Percentiles rank a stretch among this genome's conserved stretches.
Evolutionary conservation across 2,888 invertebrate genomes (phyloP).

Genomic region (Parnassius smintheus): DNA sequence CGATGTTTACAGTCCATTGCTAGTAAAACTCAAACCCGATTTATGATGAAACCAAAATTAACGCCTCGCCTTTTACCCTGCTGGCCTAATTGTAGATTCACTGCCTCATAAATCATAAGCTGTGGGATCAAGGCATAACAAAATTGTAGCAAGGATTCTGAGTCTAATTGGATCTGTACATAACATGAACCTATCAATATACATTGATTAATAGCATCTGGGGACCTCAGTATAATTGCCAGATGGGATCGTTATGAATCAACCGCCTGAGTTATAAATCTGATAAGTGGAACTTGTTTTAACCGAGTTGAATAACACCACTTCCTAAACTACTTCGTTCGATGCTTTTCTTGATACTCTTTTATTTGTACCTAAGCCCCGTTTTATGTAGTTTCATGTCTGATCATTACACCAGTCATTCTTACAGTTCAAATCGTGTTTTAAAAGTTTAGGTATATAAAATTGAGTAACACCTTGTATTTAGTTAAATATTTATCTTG

Average conservation of each 20-base stretch:
- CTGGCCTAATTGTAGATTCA: constrained; percentile 62
- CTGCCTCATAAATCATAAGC: constrained; percentile 65
- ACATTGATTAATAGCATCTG: constrained; percentile 75
- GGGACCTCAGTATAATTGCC: constrained; percentile 72
- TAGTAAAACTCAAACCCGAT: constrained; percentile 60
- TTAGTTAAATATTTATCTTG: constrained; percentile 2
- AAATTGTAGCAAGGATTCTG: constrained; percentile 70
- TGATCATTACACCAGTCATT: too few relatives aligned
- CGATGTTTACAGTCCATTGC: constrained; percentile 58
- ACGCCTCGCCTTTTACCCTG: constrained; percentile 54
- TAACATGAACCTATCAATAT: constrained; percentile 71
- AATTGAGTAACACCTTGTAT: neutral
- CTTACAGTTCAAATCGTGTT: too few relatives aligned
- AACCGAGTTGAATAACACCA: constrained; percentile 48
- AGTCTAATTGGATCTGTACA: constrained; percentile 76
- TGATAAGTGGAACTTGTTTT: constrained; percentile 68
- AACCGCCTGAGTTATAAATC: constrained; percentile 72
- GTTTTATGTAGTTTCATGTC: too few relatives aligned
- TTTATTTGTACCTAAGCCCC: constrained; percentile 1
- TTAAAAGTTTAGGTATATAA: too few relatives aligned
- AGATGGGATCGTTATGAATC: constrained; percentile 72
- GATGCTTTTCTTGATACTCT: constrained; percentile 17
- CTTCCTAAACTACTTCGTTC: constrained; percentile 22
- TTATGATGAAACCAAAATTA: constrained; percentile 71
- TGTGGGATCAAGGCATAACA: constrained; percentile 49